Base-by-base conservation (phyloP, 2,113 vertebrate species). In the Carassius gibelio region DNA sequence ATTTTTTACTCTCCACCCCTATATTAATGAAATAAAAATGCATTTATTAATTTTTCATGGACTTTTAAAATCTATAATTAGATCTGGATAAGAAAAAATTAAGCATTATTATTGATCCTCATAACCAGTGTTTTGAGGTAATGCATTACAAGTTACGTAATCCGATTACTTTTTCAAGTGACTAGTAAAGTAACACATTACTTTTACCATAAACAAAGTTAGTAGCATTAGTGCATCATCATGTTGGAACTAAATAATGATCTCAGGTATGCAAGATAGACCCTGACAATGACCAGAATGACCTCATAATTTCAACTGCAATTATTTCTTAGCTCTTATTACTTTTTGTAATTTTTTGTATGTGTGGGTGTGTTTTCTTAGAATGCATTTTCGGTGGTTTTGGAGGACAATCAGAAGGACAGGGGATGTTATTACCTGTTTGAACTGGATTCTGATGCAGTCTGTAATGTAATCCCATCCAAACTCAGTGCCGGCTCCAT, bases 341-440 rank as follows among this genome's bases (percentile, higher is more conserved):
- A 7, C 3, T 38, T 69, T 19, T 17, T 71, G 0, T 45, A 30
- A 30, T 30, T 38, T 69, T 19, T 17, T 71, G 0, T 45, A 0
- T 48, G 45, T 48, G 0, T 45, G 1, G 11, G 45, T 48, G 26
- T 85, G n/a, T 77, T 74, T 19, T 89, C 79, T 88, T 92, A 99
- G 98, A 92, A 89, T 45, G 45, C 88, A 1, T 95, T 99, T 83
- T 88, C 89, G 75, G 93, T 96, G 61, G 85, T 96, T 78, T 85
- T 88, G 0, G 97, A 99, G 87, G 94, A 97, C 80, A 93, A 96
- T 59, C 90, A 95, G 0, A 95, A 94, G 87, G 1, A 83, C 0
- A 87, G 90, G 1, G 94, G 96, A 0, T 99, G 98, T 92, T 97
- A 97, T 91, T 99, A 99, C 93, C 93, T 98, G 89, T 98, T 99